Conservation (phyloP, 53 echinoderm and acorn worm species). For the Luidia sarsii region DNA sequence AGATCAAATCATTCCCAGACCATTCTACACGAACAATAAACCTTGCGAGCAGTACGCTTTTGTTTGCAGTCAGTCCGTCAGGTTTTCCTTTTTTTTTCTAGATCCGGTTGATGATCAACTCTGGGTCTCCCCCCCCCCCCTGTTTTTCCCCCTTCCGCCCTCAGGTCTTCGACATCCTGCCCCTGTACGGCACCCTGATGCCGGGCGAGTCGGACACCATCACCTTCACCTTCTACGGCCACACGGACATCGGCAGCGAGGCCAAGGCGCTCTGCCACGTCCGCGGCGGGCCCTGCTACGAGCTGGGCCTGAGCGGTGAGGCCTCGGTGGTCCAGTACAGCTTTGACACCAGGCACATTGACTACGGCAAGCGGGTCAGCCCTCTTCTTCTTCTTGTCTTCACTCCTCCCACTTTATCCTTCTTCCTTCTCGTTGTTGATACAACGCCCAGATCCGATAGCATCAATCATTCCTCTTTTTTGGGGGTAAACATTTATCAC, state of each 20-base stretch:
- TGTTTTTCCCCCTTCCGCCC: too few species aligned
- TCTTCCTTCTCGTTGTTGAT: too few species aligned
- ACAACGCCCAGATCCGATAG: too few species aligned
- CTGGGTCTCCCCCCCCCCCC: too few species aligned
- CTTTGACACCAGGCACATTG: constrained; percentile 90
- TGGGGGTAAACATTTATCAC: too few species aligned
- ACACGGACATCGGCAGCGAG: constrained; percentile 93
- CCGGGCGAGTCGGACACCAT: constrained; percentile 96
- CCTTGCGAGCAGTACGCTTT: too few species aligned
- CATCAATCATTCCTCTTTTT: too few species aligned
- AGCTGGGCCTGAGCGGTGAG: constrained; percentile 85
- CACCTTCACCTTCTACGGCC: constrained; percentile 99
- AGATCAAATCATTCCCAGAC: too few species aligned
- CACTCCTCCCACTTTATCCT: neutral
- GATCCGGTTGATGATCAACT: too few species aligned
- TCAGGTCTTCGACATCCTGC: constrained; percentile 97
- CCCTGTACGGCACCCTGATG: constrained; percentile 87
- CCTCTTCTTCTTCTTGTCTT: neutral
- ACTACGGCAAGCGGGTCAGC: constrained; percentile 92
- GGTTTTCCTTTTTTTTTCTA: too few species aligned
- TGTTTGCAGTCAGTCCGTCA: too few species aligned
- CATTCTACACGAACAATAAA: too few species aligned
- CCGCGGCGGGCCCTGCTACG: constrained; percentile 95
- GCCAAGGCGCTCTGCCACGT: constrained; percentile 96
- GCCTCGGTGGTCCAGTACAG: constrained; percentile 97